A percentile compares a stretch with the other conserved stretches of the same genome.
Conservation (phyloP, 1,140 invertebrate species). For the Zaprionus capensis region DNA sequence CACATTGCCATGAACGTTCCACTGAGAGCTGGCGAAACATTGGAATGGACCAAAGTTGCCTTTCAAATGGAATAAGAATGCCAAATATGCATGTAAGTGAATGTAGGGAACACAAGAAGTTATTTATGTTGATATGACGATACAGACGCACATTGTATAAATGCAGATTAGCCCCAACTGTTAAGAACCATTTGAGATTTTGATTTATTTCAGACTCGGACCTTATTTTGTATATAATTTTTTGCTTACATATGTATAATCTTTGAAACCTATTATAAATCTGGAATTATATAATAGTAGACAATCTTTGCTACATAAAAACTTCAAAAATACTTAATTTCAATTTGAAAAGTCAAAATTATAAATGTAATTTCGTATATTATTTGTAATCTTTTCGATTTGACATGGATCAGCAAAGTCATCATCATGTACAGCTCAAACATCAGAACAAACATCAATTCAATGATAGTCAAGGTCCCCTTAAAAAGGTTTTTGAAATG, state of each 20-base stretch:
- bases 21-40: conserved; percentile 12
- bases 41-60: conserved; percentile 12
- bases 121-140: neutral
- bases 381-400: neutral
- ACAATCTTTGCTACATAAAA: neutral
- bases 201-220: neutral
- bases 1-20: neutral
- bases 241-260: too few species aligned
- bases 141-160: neutral
- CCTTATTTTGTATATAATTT: too few species aligned
- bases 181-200: neutral
- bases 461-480: neutral
- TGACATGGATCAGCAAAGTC: neutral
- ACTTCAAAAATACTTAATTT: neutral
- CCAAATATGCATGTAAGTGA: neutral
- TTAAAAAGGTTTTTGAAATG: conserved; percentile 33
- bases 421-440: neutral
- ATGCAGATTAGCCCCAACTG: neutral
- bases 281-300: neutral
- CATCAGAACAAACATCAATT: neutral
- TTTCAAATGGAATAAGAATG: neutral
- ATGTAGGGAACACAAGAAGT: neutral
- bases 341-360: neutral
- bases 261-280: too few species aligned
- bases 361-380: neutral